Conservation (phyloP, 30 jellyfish, hydroid and myxozoan genomes). For the Clytia hemisphaerica region DNA sequence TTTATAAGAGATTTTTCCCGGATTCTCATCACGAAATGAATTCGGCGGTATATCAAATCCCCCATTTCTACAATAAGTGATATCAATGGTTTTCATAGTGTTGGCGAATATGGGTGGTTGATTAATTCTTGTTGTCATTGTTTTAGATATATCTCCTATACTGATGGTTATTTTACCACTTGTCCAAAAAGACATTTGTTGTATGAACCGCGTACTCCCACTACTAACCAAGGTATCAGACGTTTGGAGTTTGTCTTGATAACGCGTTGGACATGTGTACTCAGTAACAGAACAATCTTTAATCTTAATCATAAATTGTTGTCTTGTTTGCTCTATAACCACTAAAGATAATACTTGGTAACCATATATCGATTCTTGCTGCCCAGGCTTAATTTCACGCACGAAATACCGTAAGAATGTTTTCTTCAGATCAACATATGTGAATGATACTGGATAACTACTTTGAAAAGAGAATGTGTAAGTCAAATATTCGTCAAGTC, state of each 20-base stretch:
- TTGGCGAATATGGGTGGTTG: conserved; percentile 17
- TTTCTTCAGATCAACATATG: conserved; percentile 54
- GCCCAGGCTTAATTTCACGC: no score
- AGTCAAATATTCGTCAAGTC: conserved; percentile 13
- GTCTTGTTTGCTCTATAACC: no score
- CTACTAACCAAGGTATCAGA: no score
- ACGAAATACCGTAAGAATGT: conserved; percentile 37
- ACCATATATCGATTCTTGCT: no score
- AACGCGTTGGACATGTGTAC: conserved; percentile 26
- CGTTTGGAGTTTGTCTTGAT: no score
- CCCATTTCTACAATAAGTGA: background rate
- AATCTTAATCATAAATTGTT: conserved; percentile 32
- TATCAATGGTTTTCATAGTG: background rate
- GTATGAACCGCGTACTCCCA: no score
- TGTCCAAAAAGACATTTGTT: conserved; percentile 15
- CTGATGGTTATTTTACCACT: conserved; percentile 41
- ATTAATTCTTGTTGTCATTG: conserved; percentile 1
- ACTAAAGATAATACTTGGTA: no score
- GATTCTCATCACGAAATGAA: conserved; percentile 57
- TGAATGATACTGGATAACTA: conserved; percentile 14
- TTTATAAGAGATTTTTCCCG: background rate
- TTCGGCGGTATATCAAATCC: conserved; percentile 28
- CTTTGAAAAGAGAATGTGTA: conserved; percentile 33
- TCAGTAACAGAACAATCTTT: conserved; percentile 50
- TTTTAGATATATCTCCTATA: background rate